Conservation (phyloP, 1,140 invertebrate species). For the Maniola jurtina region DNA sequence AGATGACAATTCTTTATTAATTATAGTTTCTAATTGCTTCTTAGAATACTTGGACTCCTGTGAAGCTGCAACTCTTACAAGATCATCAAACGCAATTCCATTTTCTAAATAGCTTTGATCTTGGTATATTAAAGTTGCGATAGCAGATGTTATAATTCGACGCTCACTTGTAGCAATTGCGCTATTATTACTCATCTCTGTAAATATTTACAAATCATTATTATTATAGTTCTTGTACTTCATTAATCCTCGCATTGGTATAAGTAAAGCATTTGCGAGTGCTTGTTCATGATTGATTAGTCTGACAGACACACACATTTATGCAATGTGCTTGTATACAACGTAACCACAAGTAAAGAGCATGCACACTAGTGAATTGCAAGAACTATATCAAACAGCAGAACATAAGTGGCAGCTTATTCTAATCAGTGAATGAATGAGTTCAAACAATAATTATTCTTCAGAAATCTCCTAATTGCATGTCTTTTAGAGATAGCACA, state of each 20-base stretch:
- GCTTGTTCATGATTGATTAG: too few species aligned
- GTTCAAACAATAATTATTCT: too few species aligned
- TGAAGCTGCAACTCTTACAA: slow-evolving; percentile 82
- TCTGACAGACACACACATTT: too few species aligned
- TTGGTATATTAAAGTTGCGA: slow-evolving; percentile 83
- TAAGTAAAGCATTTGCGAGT: not conserved
- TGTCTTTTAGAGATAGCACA: too few species aligned
- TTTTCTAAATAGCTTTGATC: slow-evolving; percentile 85
- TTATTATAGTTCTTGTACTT: not conserved
- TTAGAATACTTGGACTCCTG: slow-evolving; percentile 83
- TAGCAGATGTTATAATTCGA: slow-evolving; percentile 81
- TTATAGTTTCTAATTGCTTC: slow-evolving; percentile 82
- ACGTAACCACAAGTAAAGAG: too few species aligned
- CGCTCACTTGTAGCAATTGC: slow-evolving; percentile 61
- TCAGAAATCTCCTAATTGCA: too few species aligned
- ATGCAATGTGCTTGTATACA: too few species aligned
- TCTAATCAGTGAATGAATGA: too few species aligned
- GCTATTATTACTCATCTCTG: slow-evolving; percentile 58
- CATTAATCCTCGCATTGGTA: too few species aligned
- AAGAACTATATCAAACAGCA: too few species aligned
- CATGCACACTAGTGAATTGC: too few species aligned
- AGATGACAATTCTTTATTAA: slow-evolving; percentile 82
- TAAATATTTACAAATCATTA: slow-evolving; percentile 22
- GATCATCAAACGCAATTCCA: slow-evolving; percentile 82
- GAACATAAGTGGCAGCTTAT: too few species aligned